Percentiles rank a stretch among this genome's conserved stretches.
Evolutionary conservation across 2,113 vertebrate species (phyloP).

Genomic region (Ophthalmolycus amberensis): DNA sequence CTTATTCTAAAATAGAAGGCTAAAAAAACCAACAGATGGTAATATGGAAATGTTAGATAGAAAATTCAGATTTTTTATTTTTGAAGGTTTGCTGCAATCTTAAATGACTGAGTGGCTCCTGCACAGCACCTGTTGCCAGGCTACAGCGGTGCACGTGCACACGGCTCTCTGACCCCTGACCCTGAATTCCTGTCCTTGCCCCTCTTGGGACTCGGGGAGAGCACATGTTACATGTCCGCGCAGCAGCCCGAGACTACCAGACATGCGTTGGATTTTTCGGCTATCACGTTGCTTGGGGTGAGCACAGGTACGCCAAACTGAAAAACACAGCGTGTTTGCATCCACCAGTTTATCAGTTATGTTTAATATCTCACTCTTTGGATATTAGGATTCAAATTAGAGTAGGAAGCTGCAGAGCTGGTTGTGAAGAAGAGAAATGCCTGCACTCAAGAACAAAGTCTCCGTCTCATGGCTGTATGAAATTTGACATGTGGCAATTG

Average conservation of each 20-base stretch:
- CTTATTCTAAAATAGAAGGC: slow-evolving; percentile 1
- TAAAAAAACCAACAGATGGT: neutral
- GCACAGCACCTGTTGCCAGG: slow-evolving; percentile 76
- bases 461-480: slow-evolving; percentile 61
- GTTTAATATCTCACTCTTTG: neutral
- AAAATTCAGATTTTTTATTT: slow-evolving; percentile 6
- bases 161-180: slow-evolving; percentile 67
- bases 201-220: slow-evolving; percentile 64
- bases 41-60: neutral
- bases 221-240: slow-evolving; percentile 67
- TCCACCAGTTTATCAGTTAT: neutral
- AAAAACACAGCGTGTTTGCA: neutral
- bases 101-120: slow-evolving; percentile 21
- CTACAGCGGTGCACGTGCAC: slow-evolving; percentile 62
- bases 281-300: neutral
- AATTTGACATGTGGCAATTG: slow-evolving; percentile 59
- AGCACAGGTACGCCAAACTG: slow-evolving; percentile 2
- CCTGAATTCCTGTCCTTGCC: slow-evolving; percentile 64
- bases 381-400: slow-evolving; percentile 15
- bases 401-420: slow-evolving; percentile 23
- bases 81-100: slow-evolving; percentile 25
- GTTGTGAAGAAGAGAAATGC: slow-evolving; percentile 47
- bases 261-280: slow-evolving; percentile 12
- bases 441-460: slow-evolving; percentile 36
- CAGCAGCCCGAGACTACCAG: slow-evolving; percentile 44